phyloP scores from a whole-genome alignment of 2,888 invertebrate genomes.

The Aphodius granarius region DNA sequence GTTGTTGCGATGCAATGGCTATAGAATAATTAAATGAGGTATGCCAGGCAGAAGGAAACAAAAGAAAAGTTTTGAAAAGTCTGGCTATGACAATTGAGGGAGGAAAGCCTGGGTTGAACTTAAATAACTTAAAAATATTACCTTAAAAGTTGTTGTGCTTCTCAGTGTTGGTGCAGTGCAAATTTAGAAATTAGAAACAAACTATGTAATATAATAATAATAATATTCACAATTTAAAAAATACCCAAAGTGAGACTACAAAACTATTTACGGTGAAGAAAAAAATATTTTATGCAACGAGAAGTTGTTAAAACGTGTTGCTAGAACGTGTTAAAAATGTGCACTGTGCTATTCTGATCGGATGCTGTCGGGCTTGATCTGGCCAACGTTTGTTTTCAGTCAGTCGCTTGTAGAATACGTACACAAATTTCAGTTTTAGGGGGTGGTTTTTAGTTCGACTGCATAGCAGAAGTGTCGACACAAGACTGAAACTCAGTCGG shows the following conservation, averaged over 20 bases:
- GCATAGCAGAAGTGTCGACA: constrained; percentile 46
- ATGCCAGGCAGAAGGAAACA: neutral
- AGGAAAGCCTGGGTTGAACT: neutral
- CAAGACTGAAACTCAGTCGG: constrained; percentile 47
- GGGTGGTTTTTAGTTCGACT: constrained; percentile 41
- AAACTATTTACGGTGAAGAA: neutral
- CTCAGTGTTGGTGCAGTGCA: constrained; percentile 39
- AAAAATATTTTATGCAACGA: constrained; percentile 24
- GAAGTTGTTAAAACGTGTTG: constrained; percentile 18
- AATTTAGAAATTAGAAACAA: constrained; percentile 32
- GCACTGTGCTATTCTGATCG: constrained; percentile 33
- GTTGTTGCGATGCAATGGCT: neutral
- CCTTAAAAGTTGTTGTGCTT: constrained; percentile 37
- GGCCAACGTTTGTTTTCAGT: neutral
- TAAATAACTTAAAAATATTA: constrained; percentile 28
- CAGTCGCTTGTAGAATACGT: constrained; percentile 38
- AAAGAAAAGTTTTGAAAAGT: constrained; percentile 14
- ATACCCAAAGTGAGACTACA: constrained; percentile 23
- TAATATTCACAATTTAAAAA: constrained; percentile 27
- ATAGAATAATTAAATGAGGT: neutral
- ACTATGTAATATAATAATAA: constrained; percentile 32
- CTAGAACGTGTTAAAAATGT: constrained; percentile 23
- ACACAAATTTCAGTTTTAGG: constrained; percentile 39
- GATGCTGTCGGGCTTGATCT: constrained; percentile 31
- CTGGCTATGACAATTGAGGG: constrained; percentile 18